Evolutionary conservation across 2,113 vertebrate species (phyloP).

Genomic region (Epinephelus moara): DNA sequence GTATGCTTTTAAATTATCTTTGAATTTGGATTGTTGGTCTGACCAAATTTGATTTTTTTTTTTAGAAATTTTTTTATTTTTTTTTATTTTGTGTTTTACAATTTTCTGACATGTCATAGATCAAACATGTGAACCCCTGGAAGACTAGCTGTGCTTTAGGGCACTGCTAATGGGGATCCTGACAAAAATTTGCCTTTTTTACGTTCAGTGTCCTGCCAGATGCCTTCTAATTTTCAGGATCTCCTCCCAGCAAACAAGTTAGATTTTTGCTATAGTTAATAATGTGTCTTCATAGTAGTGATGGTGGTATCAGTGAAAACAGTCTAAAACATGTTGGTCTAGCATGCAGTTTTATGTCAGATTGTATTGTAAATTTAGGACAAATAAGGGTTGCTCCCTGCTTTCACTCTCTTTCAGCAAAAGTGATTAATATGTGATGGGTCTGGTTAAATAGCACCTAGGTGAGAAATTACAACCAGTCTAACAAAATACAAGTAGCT

Average conservation of each 20-base stretch:
- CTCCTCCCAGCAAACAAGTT: background rate
- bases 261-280: background rate
- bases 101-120: too few relatives aligned
- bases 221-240: background rate
- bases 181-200: background rate
- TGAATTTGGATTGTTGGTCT: too few relatives aligned
- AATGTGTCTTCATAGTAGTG: background rate
- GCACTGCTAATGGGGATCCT: too few relatives aligned
- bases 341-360: background rate
- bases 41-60: too few relatives aligned
- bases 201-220: background rate
- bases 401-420: too few relatives aligned
- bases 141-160: too few relatives aligned
- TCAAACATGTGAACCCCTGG: too few relatives aligned
- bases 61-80: too few relatives aligned
- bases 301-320: conserved; percentile 42
- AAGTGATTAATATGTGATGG: background rate
- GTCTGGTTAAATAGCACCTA: background rate
- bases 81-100: too few relatives aligned
- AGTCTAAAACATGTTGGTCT: background rate
- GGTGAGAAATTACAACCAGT: conserved; percentile 3
- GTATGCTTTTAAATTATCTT: too few relatives aligned
- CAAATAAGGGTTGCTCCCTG: too few relatives aligned
- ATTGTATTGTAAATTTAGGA: background rate
- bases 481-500: background rate